Conservation (phyloP, 2,888 invertebrate genomes). For the Serrognathus titanus region DNA sequence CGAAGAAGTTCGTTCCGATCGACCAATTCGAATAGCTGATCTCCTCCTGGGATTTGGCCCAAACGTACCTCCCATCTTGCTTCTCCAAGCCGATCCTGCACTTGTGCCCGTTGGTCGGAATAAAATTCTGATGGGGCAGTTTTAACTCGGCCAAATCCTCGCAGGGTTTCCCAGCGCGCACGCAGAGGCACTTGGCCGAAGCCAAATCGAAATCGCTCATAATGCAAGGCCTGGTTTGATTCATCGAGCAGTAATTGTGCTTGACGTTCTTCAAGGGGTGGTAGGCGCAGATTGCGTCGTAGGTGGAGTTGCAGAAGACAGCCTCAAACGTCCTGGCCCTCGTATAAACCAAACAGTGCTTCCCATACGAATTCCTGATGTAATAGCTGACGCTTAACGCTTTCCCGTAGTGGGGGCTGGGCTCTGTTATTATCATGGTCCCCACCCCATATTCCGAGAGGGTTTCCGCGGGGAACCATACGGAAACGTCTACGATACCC, state of each 20-base stretch:
- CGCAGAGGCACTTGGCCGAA: constrained; percentile 12
- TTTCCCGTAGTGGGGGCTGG: constrained; percentile 9
- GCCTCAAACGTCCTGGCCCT: constrained; percentile 2
- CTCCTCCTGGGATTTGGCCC: constrained; percentile 11
- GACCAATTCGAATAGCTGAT: constrained; percentile 13
- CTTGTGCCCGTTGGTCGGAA: background rate
- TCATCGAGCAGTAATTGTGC: constrained; percentile 6
- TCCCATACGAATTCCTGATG: constrained; percentile 10
- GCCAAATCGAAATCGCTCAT: constrained; percentile 10
- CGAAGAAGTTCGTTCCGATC: constrained; percentile 7
- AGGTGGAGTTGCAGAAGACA: constrained; percentile 10
- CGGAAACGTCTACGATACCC: constrained; percentile 5
- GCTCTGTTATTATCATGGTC: constrained; percentile 10
- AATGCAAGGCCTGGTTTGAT: constrained; percentile 6
- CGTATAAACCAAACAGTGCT: constrained; percentile 12
- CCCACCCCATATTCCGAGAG: constrained; percentile 5
- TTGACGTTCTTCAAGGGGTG: constrained; percentile 4
- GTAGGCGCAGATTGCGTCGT: constrained; percentile 14
- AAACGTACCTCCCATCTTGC: background rate
- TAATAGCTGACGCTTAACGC: constrained; percentile 4
- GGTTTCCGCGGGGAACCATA: constrained; percentile 16
- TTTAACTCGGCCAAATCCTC: constrained; percentile 9
- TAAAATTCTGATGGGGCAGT: constrained; percentile 14
- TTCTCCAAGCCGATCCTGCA: constrained; percentile 12
- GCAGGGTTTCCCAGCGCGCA: background rate